Conservation (phyloP, 1,140 invertebrate species). For the Ectropis grisescens region DNA sequence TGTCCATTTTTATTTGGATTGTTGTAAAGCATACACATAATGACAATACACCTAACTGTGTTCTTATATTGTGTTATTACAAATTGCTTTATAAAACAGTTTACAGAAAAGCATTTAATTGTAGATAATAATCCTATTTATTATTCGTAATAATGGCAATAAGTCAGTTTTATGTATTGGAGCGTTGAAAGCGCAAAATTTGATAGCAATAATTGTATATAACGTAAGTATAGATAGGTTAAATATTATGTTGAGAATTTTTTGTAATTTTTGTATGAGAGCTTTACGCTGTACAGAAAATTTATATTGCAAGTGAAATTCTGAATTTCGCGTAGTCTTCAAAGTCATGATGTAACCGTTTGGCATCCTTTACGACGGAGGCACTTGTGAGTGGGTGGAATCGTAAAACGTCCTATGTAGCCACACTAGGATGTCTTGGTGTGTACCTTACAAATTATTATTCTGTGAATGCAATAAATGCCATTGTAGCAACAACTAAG, state of each 20-base stretch:
- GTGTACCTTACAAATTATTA: too few relatives aligned
- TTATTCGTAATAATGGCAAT: slow-evolving; percentile 37
- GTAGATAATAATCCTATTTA: slow-evolving; percentile 24
- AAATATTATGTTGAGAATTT: slow-evolving; percentile 60
- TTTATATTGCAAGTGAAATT: slow-evolving; percentile 56
- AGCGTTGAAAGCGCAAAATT: slow-evolving; percentile 58
- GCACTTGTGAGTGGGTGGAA: slow-evolving; percentile 21
- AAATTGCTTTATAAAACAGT: too few relatives aligned
- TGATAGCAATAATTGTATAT: slow-evolving; percentile 67
- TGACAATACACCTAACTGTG: too few relatives aligned
- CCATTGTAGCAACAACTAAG: too few relatives aligned
- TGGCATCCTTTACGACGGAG: slow-evolving; percentile 20
- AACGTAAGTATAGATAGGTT: slow-evolving; percentile 58
- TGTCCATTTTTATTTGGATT: too few relatives aligned
- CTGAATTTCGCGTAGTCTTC: slow-evolving; percentile 50
- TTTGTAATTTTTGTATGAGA: slow-evolving; percentile 66
- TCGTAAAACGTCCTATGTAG: too few relatives aligned
- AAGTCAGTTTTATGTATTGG: slow-evolving; percentile 39
- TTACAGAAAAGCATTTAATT: too few relatives aligned
- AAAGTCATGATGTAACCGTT: slow-evolving; percentile 18
- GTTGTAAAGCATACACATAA: too few relatives aligned
- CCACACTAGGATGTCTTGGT: too few relatives aligned
- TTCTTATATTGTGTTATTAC: too few relatives aligned
- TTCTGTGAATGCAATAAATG: too few relatives aligned
- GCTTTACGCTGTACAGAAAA: slow-evolving; percentile 65